Conservation (phyloP, 2,888 invertebrate genomes). For the Eremobia ochroleuca region DNA sequence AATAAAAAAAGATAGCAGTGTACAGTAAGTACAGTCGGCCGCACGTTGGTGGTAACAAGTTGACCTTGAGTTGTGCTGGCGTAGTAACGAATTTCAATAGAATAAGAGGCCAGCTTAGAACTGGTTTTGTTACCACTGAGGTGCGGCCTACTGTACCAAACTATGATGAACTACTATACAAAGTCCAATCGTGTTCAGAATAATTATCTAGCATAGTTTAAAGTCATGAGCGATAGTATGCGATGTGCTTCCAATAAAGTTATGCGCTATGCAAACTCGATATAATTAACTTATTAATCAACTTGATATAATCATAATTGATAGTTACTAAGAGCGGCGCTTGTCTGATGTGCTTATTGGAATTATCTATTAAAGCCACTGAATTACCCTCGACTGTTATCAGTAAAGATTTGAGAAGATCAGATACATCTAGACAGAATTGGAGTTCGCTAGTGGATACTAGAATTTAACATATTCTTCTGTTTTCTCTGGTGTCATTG, state of each 20-base stretch:
- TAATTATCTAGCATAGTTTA: neutral
- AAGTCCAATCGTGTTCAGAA: neutral
- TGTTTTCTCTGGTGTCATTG: no score
- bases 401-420: neutral
- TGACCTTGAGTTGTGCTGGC: neutral
- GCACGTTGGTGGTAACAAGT: neutral
- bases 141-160: neutral
- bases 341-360: neutral
- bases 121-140: neutral
- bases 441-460: neutral
- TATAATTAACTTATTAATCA: no score
- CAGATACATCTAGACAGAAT: neutral
- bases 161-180: neutral
- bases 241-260: neutral
- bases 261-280: neutral
- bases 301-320: neutral
- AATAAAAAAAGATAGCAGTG: neutral
- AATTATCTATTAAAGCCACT: neutral
- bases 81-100: neutral
- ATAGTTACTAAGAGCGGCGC: neutral
- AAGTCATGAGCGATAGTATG: neutral
- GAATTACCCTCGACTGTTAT: neutral
- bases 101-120: neutral
- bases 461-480: neutral
- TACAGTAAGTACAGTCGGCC: neutral